Evolutionary conservation across 2,113 vertebrate genomes (phyloP).

Genomic region (Cynocephalus volans): DNA sequence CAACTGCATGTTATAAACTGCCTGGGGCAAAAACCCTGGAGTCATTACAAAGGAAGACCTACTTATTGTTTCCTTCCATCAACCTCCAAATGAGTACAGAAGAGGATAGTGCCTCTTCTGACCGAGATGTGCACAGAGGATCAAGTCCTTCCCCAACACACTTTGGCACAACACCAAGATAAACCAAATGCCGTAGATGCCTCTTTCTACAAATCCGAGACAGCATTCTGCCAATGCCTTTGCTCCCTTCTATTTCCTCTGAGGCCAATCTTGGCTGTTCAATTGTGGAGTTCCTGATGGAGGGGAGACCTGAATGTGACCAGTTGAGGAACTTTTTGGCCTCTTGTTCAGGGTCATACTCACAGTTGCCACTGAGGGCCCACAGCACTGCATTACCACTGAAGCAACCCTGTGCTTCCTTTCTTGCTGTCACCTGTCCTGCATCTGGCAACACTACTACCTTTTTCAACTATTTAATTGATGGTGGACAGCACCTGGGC

Average conservation of each 20-base stretch:
- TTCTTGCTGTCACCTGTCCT: background rate
- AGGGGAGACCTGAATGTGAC: background rate
- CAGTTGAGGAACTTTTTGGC: background rate
- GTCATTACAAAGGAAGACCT: background rate
- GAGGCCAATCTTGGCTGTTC: background rate
- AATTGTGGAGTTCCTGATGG: background rate
- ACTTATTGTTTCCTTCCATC: background rate
- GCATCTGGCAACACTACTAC: background rate
- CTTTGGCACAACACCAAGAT: background rate
- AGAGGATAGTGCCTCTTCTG: background rate
- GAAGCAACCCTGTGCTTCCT: background rate
- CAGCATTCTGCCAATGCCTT: background rate
- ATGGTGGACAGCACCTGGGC: background rate
- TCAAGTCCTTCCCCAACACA: background rate
- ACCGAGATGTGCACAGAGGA: background rate
- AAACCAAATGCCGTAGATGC: background rate
- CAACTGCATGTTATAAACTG: background rate
- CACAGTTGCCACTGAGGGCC: background rate
- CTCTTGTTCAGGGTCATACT: background rate
- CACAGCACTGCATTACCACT: background rate
- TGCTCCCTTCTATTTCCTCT: background rate
- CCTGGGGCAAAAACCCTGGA: background rate
- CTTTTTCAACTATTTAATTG: background rate
- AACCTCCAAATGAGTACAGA: background rate
- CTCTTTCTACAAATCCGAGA: background rate